Conservation (phyloP, 2,888 invertebrate species). For the Lordiphosa andalusiaca region DNA sequence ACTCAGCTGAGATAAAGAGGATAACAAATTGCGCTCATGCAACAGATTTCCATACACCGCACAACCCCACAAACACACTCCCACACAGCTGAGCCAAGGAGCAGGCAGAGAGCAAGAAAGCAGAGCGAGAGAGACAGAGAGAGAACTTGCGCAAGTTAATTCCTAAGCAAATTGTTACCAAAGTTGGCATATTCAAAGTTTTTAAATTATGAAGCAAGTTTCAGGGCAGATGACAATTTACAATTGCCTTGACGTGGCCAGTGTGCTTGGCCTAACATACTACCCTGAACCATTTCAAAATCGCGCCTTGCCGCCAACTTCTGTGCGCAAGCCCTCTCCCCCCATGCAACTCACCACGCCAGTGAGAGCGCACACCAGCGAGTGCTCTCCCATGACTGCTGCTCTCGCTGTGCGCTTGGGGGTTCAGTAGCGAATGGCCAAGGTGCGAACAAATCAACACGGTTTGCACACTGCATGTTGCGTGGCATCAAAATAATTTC, state of each 20-base stretch:
- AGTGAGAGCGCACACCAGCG: constrained; percentile 35
- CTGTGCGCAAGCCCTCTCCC: constrained; percentile 56
- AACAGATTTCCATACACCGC: constrained; percentile 69
- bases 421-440: constrained; percentile 71
- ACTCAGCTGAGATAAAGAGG: constrained; percentile 74
- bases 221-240: not conserved
- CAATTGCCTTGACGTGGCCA: no score
- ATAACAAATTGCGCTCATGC: constrained; percentile 74
- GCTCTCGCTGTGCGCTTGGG: constrained; percentile 37
- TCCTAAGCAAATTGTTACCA: not conserved
- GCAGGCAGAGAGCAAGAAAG: constrained; percentile 4
- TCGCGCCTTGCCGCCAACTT: constrained; percentile 50
- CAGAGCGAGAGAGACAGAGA: constrained; percentile 27
- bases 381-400: constrained; percentile 17
- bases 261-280: no score
- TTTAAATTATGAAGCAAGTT: not conserved
- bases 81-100: constrained; percentile 48
- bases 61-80: constrained; percentile 21
- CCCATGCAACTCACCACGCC: constrained; percentile 47
- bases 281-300: constrained; percentile 11
- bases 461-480: constrained; percentile 68
- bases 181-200: not conserved
- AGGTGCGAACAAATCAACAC: constrained; percentile 76
- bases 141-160: constrained; percentile 49
- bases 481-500: constrained; percentile 60